Evolutionary conservation across 2,888 invertebrate species (phyloP), one percentile per base, ranked within the genome.

Genomic region (Andricus curvator): DNA sequence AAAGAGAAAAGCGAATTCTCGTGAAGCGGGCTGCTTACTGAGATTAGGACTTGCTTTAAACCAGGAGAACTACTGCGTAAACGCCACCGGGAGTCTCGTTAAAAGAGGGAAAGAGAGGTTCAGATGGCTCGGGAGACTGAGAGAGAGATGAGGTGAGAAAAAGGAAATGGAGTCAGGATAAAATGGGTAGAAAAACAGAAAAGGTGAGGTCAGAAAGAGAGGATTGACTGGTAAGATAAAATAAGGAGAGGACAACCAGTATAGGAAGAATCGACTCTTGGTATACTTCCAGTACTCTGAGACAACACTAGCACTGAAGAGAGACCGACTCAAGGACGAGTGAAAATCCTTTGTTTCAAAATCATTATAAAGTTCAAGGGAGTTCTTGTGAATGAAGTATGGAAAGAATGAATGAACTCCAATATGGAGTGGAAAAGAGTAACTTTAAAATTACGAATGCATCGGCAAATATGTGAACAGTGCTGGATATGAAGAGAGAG

Each of bases 21-120:
- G 29, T 33, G 51, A 74, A 74, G 70, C 70, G 33, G 85, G 81
- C 85, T 84, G 83, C 85, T 86, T 87, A 87, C 87, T 78, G 87
- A 88, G 88, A 88, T 88, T 88, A 88, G 88, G 86, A 83, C 84
- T 85, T 88, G 88, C 88, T 88, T 88, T 87, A 83, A 88, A 88
- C 85, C 87, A 86, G 83, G 83, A 86, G 82, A 85, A 85, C 85
- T 86, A 83, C 84, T 84, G 84, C 83, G 85, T 83, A 84, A 85
- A 85, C 88, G 87, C 85, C 85, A 82, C 84, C 82, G 77, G 74
- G 80, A 79, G 82, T 74, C 77, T 62, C 78, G 67, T 60, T 78
- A 65, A 66, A 56, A 79, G 78, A 81, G 67, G 79, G 79, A 81
- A 76, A 64, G 79, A 79, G 78, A 78, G 74, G 56, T 22, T 60